Base-by-base conservation (phyloP, 2,888 invertebrate genomes). In the Lutraria lutraria region DNA sequence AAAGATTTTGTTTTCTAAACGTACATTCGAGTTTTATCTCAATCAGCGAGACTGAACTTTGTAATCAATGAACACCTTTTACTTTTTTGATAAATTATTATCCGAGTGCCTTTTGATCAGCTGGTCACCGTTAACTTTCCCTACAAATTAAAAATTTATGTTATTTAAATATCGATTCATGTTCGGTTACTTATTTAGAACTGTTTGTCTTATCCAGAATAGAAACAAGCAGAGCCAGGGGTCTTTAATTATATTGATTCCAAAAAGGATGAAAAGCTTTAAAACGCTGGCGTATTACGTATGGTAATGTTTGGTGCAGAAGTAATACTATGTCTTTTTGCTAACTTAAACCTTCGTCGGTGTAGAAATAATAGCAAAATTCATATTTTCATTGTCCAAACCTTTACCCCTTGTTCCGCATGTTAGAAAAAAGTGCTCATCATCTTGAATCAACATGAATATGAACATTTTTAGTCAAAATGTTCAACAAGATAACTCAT, bases 1-100 rank as follows among this genome's bases (percentile, higher is more conserved):
- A 56, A 87, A 76, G 83, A 79, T 87, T 87, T 83, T 25, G 21
- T 87, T 81, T 87, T 87, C 87, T 83, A 82, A 83, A 79, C 21
- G 25, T 43, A 83, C 54, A 76, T 76, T 87, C 25, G 54, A 54
- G 72, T 56, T 83, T 79, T 87, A 87, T 83, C 76, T 25, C 31
- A 76, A 83, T 83, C 87, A 76, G 53, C 56, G 56, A 54, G 79
- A 76, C 25, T 72, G 56, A 79, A 72, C 31, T 15, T 87, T 83
- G 25, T 54, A 76, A 87, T 87, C 82, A 43, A 87, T 87, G 56
- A 56, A 68, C 31, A 34, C 52, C 72, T 87, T 83, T 87, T 86
- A 63, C 79, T 81, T 87, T 43, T 79, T 82, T 76, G 76, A 83
- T 83, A 83, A 79, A 83, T 85, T 34, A 79, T 80, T 80, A 85